Base-by-base conservation (phyloP, 1,140 invertebrate species). In the Nasonia longicornis region DNA sequence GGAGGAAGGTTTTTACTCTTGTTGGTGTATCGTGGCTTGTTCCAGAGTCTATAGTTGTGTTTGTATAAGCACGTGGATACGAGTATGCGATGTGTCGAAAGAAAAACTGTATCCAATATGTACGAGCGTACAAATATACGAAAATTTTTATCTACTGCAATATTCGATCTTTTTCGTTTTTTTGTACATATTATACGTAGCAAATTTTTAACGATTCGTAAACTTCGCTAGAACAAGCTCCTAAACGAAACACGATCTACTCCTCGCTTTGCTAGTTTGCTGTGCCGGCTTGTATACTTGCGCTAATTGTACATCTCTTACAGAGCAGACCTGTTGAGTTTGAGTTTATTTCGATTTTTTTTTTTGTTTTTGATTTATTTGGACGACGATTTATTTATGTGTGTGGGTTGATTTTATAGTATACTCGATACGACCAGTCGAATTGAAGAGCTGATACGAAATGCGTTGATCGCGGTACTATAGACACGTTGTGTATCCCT, bases 41-140 rank as follows among this genome's bases (percentile, higher is more conserved):
- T 48, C 14, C 12, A 14, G 45, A 48, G 14, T 48, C 45, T 48
- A 0, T 10, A 26, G 26, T 35, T 35, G 58, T 31, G 22, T 70
- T 70, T 70, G 67, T 38, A 70, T 70, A 12, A 1, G 26, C 26
- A 26, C 20, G 31, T 10, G 38, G 14, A 10, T 16, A 66, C 20
- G 26, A 26, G 26, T 26, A 26, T 26, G 26, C 26, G 26, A 26
- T 58, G 29, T 74, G 16, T 74, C 11, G 1, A 35, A 8, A 7
- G 10, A 22, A 35, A 64, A 66, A 66, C 20, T 71, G n/a, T 73
- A 66, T 66, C 35, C 16, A 22, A 76, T 16, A 76, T 76, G 74
- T 76, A 76, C 74, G 38, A 82, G 66, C 79, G 78, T 79, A 79
- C 79, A 84, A 84, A 82, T 81, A 77, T 38, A 75, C 42, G 42